Evolutionary conservation across 2,888 invertebrate species (phyloP).

Genomic region (Phania funesta): DNA sequence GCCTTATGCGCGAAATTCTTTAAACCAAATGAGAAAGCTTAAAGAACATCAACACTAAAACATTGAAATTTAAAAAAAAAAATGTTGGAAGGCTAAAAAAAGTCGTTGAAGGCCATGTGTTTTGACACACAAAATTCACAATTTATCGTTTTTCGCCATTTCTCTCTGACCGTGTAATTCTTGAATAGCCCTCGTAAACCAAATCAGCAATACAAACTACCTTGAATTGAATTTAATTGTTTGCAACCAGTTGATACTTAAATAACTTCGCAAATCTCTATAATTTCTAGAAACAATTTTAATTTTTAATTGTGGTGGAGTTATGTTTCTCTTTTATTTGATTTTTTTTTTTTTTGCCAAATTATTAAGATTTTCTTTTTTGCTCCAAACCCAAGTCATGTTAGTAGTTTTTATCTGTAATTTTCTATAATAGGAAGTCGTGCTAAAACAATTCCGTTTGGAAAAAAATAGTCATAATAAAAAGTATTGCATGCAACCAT

Average conservation of each 20-base stretch:
- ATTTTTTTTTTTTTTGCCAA: conserved; percentile 13
- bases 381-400: conserved; percentile 12
- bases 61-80: too few species aligned
- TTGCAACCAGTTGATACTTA: conserved; percentile 4
- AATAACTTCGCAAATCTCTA: conserved; percentile 15
- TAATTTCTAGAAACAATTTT: conserved; percentile 45
- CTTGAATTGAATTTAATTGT: not conserved
- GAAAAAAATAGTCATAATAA: conserved; percentile 8
- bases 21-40: too few species aligned
- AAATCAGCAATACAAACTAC: not conserved
- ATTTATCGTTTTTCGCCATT: too few species aligned
- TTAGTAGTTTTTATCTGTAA: conserved; percentile 12
- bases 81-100: too few species aligned
- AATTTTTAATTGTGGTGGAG: conserved; percentile 50
- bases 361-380: conserved; percentile 52
- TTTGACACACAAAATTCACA: too few species aligned
- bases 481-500: conserved; percentile 68
- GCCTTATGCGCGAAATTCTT: too few species aligned
- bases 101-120: too few species aligned
- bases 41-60: too few species aligned
- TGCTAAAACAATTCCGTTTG: conserved; percentile 64
- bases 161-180: not conserved
- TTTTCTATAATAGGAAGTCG: conserved; percentile 53
- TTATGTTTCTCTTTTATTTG: conserved; percentile 35
- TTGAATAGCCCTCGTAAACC: not conserved